phyloP scores from a whole-genome alignment of 23 tunicate species.

The Trididemnum nubilum region DNA sequence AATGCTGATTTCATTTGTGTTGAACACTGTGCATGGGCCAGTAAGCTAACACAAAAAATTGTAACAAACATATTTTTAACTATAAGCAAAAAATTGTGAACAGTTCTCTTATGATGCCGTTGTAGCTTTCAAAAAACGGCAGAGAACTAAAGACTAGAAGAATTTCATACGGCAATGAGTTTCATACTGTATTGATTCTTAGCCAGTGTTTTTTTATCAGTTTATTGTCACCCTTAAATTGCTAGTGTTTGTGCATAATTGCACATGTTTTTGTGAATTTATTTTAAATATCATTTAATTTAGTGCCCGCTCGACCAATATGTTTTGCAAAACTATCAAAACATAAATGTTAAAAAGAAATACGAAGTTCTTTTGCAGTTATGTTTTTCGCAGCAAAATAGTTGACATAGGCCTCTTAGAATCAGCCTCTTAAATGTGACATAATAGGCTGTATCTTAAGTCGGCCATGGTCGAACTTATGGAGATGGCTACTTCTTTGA shows the following conservation, averaged over 20 bases:
- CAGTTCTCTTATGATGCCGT: not conserved
- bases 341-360: not conserved
- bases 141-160: conserved; percentile 12
- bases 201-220: not conserved
- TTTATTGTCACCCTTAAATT: not conserved
- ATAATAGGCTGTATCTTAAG: conserved; percentile 14
- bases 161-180: not conserved
- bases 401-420: conserved; percentile 6
- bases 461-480: conserved; percentile 17
- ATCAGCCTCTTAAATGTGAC: conserved; percentile 10
- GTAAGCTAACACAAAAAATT: not conserved
- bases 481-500: too few relatives aligned
- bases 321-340: not conserved
- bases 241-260: conserved; percentile 2
- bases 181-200: not conserved
- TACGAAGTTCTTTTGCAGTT: not conserved
- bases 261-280: conserved; percentile 1
- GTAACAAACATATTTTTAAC: conserved; percentile 7
- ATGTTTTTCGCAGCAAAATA: not conserved
- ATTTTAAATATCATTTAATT: not conserved
- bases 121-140: not conserved
- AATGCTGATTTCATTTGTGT: conserved; percentile 9
- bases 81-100: conserved; percentile 19
- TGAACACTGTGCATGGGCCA: not conserved
- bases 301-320: not conserved